Evolutionary conservation across 2,888 invertebrate genomes (phyloP).

Genomic region (Eucriotettix oculatus): DNA sequence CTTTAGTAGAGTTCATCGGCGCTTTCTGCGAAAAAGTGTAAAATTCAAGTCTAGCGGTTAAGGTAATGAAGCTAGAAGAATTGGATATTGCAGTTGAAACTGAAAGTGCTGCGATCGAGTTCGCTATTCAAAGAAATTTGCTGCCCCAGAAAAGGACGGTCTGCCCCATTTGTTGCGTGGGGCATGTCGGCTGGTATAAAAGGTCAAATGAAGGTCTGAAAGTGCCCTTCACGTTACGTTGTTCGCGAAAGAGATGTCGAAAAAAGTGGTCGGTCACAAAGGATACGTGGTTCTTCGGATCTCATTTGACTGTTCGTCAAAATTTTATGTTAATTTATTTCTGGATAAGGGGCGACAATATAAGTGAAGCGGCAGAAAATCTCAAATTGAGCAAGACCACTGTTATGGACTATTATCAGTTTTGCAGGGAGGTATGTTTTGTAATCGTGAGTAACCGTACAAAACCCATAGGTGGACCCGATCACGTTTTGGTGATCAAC

Average conservation of each 20-base stretch:
- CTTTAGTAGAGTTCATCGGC: too few species aligned
- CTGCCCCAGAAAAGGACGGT: conserved; percentile 4
- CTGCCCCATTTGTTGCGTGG: conserved; percentile 5
- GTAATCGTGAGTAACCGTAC: conserved; percentile 7
- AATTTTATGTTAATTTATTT: conserved; percentile 7
- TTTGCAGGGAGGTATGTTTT: conserved; percentile 9
- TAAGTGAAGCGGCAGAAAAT: conserved; percentile 4
- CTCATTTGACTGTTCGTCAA: conserved; percentile 8
- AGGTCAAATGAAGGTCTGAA: conserved; percentile 8
- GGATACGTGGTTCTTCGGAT: conserved; percentile 9
- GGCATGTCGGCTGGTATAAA: conserved; percentile 9
- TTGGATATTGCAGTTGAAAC: conserved; percentile 5
- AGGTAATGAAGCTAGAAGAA: conserved; percentile 6
- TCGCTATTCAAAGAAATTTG: conserved; percentile 6
- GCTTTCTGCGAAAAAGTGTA: too few species aligned
- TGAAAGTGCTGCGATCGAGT: conserved; percentile 6
- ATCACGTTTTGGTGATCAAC: conserved; percentile 2
- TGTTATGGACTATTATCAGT: conserved; percentile 9
- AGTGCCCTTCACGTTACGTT: conserved; percentile 7
- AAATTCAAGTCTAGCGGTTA: neutral
- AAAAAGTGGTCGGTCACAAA: conserved; percentile 10
- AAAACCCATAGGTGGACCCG: conserved; percentile 7
- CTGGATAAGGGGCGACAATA: conserved; percentile 8
- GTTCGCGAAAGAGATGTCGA: conserved; percentile 7
- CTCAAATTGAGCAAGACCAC: conserved; percentile 7